A percentile compares a stretch with the other conserved stretches of the same genome.
These are phyloP conservation scores for Xerus inauris DNA, from an alignment of 2,113 vertebrate species.

Conservation along the genomic window DNA sequence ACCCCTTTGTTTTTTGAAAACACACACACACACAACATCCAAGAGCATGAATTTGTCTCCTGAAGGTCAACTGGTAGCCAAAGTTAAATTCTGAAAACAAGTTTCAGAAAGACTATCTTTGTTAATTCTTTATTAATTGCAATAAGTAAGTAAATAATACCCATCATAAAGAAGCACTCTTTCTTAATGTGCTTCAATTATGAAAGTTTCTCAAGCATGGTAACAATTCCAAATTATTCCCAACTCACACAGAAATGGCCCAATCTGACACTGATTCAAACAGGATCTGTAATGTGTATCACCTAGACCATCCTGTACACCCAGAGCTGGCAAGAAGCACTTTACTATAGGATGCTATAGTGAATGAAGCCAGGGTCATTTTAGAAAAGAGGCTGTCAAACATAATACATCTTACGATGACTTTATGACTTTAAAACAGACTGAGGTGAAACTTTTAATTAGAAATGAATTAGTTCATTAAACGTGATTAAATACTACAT, in stretches of 20 bases:
- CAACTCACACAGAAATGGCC: neutral
- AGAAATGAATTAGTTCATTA: neutral
- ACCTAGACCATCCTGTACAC: neutral
- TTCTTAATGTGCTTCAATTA: neutral
- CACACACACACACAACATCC: neutral
- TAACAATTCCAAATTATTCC: neutral
- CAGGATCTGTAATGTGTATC: neutral
- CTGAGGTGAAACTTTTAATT: neutral
- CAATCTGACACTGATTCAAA: neutral
- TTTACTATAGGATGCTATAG: neutral
- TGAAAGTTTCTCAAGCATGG: neutral
- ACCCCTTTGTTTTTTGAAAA: constrained; percentile 38
- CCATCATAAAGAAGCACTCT: neutral
- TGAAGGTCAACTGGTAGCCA: neutral
- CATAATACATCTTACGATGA: neutral
- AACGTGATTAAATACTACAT: neutral
- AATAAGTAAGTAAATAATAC: neutral
- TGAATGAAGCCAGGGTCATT: neutral
- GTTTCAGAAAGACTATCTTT: constrained; percentile 20
- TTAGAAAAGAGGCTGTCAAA: neutral
- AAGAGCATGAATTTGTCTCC: neutral
- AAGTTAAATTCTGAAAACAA: neutral
- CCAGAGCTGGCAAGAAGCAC: neutral
- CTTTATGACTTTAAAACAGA: neutral
- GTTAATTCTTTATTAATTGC: neutral